phyloP scores from a whole-genome alignment of 2,797 vertebrate genomes.

The Momotus momota region DNA sequence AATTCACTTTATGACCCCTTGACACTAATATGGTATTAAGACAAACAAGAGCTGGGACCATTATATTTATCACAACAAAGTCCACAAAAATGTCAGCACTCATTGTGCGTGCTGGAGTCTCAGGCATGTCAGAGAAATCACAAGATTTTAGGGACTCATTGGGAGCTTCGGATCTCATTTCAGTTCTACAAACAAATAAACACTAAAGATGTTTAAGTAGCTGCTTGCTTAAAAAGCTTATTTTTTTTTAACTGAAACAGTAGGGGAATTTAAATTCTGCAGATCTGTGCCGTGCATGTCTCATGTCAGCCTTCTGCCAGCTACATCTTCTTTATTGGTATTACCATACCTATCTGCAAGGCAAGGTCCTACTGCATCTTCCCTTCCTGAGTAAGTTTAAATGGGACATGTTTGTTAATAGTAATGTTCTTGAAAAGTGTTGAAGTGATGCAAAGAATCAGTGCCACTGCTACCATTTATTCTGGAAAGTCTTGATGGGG shows the following conservation, averaged over 20 bases:
- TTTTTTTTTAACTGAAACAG: background rate
- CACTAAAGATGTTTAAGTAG: background rate
- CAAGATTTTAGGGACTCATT: background rate
- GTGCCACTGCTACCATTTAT: background rate
- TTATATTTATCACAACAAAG: background rate
- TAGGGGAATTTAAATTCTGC: background rate
- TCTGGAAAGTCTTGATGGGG: background rate
- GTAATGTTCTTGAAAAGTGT: background rate
- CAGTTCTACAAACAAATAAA: background rate
- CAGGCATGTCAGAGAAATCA: background rate
- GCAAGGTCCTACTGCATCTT: background rate
- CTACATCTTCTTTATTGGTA: background rate
- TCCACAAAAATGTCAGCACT: background rate
- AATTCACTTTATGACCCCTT: background rate
- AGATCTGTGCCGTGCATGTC: background rate
- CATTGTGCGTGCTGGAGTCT: background rate
- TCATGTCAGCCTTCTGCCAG: background rate
- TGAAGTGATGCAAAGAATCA: background rate
- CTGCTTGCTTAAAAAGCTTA: background rate
- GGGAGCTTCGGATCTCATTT: background rate
- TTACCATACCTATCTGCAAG: background rate
- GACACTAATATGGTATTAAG: background rate
- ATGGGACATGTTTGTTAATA: background rate
- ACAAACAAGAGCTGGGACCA: background rate
- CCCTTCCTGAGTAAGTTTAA: background rate